Conservation (phyloP, 2,113 vertebrate species). For the Hipposideros armiger region DNA sequence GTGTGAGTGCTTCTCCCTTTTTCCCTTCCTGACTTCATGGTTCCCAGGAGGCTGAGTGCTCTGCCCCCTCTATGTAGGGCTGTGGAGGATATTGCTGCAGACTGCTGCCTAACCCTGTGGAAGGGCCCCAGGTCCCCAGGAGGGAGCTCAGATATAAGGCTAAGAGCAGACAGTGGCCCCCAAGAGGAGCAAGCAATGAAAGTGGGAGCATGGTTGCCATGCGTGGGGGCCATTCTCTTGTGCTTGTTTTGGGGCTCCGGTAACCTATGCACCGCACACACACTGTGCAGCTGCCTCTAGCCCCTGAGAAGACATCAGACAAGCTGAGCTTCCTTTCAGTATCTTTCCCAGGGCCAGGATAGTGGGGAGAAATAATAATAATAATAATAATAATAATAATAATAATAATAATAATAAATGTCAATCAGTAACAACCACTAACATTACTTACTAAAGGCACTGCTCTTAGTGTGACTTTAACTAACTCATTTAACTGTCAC, state of each 20-base stretch:
- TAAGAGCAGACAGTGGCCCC: not conserved
- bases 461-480: not conserved
- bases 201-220: not conserved
- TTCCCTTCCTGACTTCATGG: not conserved
- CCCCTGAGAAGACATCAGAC: not conserved
- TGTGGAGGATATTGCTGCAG: not conserved
- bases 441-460: not conserved
- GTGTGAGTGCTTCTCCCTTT: not conserved
- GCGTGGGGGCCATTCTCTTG: not conserved
- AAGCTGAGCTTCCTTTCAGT: not conserved
- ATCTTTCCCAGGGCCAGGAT: not conserved
- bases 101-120: fast-evolving
- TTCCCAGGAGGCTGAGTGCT: not conserved
- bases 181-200: not conserved
- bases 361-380: not conserved
- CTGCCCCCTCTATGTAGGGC: not conserved
- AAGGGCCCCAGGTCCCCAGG: not conserved
- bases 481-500: not conserved
- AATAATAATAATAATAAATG: not conserved
- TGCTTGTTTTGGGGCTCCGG: not conserved
- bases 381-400: too few species aligned
- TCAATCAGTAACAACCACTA: not conserved
- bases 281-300: not conserved
- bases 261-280: not conserved
- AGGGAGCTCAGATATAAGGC: not conserved